Conservation (phyloP, 2,113 vertebrate species). For the Notechis scutatus region DNA sequence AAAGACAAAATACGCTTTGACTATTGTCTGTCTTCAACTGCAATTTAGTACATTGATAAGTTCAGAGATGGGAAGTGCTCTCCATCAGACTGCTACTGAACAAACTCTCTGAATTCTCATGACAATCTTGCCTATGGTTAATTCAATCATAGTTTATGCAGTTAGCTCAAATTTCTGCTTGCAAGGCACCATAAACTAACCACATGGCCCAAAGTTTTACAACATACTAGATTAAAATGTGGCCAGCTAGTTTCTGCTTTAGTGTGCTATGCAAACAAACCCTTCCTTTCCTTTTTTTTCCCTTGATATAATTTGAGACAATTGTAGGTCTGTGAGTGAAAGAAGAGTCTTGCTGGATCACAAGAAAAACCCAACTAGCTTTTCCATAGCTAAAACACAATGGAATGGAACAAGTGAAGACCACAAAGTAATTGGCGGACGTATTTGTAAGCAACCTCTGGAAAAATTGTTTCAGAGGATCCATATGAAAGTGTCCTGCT, state of each 20-base stretch:
- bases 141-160: background rate
- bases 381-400: background rate
- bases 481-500: background rate
- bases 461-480: background rate
- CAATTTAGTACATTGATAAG: background rate
- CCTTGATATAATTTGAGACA: background rate
- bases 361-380: background rate
- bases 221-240: background rate
- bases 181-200: background rate
- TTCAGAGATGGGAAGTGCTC: background rate
- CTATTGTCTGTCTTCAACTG: background rate
- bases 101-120: background rate
- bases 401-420: background rate
- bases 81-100: background rate
- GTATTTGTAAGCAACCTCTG: background rate
- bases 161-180: background rate
- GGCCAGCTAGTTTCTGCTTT: background rate
- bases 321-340: background rate
- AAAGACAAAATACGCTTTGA: background rate
- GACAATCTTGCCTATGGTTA: background rate
- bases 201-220: background rate
- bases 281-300: background rate
- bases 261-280: background rate
- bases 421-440: background rate
- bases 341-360: background rate